phyloP scores from a whole-genome alignment of 2,888 invertebrate species.

The Allacma fusca region DNA sequence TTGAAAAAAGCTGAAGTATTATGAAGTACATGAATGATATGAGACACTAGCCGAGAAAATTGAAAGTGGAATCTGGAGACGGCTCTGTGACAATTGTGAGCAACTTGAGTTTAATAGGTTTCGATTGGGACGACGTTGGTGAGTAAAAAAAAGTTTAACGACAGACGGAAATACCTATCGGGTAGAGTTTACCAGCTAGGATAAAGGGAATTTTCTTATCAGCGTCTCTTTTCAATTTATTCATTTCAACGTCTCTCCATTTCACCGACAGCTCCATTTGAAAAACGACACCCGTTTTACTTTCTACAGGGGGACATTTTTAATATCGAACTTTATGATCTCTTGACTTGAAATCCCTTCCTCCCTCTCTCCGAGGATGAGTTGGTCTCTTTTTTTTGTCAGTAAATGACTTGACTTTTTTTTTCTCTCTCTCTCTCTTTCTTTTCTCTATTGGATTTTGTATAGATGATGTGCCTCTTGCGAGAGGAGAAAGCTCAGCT shows the following conservation, averaged over 20 bases:
- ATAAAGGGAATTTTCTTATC: slow-evolving; percentile 28
- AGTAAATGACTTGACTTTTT: slow-evolving; percentile 6
- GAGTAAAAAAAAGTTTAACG: slow-evolving; percentile 29
- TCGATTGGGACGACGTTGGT: slow-evolving; percentile 22
- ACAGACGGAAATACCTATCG: slow-evolving; percentile 32
- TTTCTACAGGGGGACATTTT: slow-evolving; percentile 45
- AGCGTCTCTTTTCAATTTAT: slow-evolving; percentile 47
- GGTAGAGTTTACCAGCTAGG: not conserved
- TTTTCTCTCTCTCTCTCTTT: slow-evolving; percentile 9
- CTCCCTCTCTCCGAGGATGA: slow-evolving; percentile 22
- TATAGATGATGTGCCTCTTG: not conserved
- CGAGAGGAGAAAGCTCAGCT: slow-evolving; percentile 8
- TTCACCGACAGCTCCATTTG: slow-evolving; percentile 49
- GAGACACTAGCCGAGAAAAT: not conserved
- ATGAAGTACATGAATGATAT: not conserved
- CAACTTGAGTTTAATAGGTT: slow-evolving; percentile 9
- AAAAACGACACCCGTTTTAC: slow-evolving; percentile 39
- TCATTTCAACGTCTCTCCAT: slow-evolving; percentile 48
- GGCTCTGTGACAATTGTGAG: not conserved
- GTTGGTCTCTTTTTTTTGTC: slow-evolving; percentile 24
- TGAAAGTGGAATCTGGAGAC: slow-evolving; percentile 17
- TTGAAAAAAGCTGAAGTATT: too few species aligned
- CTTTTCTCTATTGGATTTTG: not conserved
- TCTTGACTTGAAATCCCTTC: slow-evolving; percentile 14
- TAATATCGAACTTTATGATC: slow-evolving; percentile 46